These are phyloP conservation scores for Melikaiella ostensackeni DNA, from an alignment of 2,888 invertebrate genomes.

Conservation along the genomic window DNA sequence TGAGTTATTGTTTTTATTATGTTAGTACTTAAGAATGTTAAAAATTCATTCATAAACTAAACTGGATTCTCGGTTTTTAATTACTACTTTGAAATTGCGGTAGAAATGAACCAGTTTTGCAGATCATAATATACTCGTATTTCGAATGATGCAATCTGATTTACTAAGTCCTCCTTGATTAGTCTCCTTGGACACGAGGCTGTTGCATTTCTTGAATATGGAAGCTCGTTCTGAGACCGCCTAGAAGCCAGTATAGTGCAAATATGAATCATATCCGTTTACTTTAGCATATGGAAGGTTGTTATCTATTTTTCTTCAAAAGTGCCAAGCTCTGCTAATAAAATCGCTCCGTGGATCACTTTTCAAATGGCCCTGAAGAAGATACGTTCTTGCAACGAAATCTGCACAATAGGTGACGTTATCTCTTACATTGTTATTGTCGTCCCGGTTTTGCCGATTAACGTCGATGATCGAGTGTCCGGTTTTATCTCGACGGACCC, in stretches of 20 bases:
- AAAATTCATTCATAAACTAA: too few species aligned
- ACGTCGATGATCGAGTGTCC: constrained; percentile 25
- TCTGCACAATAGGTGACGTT: constrained; percentile 28
- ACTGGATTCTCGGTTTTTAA: too few species aligned
- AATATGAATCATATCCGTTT: neutral
- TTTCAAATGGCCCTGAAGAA: constrained; percentile 29
- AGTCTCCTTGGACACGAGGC: constrained; percentile 21
- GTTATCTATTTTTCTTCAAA: constrained; percentile 2
- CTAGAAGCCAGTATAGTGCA: neutral
- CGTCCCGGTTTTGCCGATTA: constrained; percentile 24
- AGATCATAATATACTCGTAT: constrained; percentile 14
- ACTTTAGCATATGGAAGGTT: neutral
- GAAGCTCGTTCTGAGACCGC: neutral
- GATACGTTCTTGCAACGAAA: constrained; percentile 11
- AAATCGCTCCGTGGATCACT: constrained; percentile 1
- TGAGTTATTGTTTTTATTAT: too few species aligned
- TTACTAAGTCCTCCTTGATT: constrained; percentile 29
- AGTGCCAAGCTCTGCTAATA: neutral
- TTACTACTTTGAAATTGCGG: neutral
- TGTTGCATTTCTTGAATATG: constrained; percentile 11
- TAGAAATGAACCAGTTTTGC: neutral
- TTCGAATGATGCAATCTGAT: constrained; percentile 24
- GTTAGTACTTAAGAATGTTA: too few species aligned
- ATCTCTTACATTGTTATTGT: constrained; percentile 23
- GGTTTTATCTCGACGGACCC: constrained; percentile 28